Evolutionary conservation across 2,113 vertebrate genomes (phyloP).

Genomic region (Falcunculus frontatus): DNA sequence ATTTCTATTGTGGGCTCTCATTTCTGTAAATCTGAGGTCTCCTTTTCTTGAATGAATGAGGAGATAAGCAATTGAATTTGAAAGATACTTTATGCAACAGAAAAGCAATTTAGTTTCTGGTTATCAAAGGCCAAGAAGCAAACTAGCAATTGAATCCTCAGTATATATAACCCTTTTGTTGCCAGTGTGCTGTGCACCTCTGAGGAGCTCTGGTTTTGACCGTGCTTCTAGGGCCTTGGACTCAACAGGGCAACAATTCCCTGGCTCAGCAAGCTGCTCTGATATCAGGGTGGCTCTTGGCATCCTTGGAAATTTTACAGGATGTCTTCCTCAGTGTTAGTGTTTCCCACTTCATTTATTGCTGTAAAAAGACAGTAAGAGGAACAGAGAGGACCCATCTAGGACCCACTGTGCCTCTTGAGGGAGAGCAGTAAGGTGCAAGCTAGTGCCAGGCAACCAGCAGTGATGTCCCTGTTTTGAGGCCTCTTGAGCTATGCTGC

Average conservation of each 20-base stretch:
- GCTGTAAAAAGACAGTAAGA: not conserved
- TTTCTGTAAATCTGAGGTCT: slow-evolving; percentile 72
- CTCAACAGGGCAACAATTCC: fast-evolving
- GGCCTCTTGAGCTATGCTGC: not conserved
- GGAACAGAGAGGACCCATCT: not conserved
- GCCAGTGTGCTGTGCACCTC: not conserved
- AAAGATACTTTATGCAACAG: slow-evolving; percentile 80
- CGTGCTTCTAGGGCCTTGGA: fast-evolving
- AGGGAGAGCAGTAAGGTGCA: not conserved
- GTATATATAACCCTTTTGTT: slow-evolving; percentile 59
- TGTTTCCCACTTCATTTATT: not conserved
- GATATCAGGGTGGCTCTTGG: not conserved
- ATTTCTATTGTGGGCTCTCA: slow-evolving; percentile 68
- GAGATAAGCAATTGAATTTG: slow-evolving; percentile 81
- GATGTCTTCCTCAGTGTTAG: not conserved
- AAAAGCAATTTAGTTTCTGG: slow-evolving; percentile 79
- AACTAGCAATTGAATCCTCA: slow-evolving; percentile 66
- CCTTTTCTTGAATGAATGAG: slow-evolving; percentile 74
- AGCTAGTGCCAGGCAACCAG: not conserved
- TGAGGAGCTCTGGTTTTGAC: not conserved
- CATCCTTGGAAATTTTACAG: not conserved
- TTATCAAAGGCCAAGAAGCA: slow-evolving; percentile 75
- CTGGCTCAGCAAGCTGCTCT: not conserved
- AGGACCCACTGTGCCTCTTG: fast-evolving
- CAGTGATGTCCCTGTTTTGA: not conserved